phyloP scores from a whole-genome alignment of 2,888 invertebrate genomes.

The Ophion ellenae region DNA sequence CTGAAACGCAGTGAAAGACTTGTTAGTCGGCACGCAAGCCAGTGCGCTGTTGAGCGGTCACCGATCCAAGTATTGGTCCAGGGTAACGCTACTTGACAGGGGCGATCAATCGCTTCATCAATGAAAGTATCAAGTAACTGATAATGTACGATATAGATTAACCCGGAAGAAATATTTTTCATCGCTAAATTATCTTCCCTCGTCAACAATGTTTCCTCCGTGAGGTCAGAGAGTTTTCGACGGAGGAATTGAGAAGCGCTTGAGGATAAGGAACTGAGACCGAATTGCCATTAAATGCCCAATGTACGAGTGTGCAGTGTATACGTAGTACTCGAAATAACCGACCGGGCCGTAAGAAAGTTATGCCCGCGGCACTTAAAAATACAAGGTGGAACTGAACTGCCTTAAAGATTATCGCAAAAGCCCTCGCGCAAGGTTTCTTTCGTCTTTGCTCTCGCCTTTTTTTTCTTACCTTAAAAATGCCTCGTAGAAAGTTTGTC shows the following conservation, averaged over 20 bases:
- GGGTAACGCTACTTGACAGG: background rate
- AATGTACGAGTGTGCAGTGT: conserved; percentile 9
- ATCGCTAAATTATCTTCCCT: background rate
- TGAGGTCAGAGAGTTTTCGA: background rate
- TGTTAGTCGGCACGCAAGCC: background rate
- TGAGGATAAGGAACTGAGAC: background rate
- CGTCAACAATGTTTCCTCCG: background rate
- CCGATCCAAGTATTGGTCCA: background rate
- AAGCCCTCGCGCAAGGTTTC: conserved; percentile 59
- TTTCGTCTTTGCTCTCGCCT: conserved; percentile 29
- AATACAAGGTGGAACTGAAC: conserved; percentile 27
- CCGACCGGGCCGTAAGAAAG: conserved; percentile 59
- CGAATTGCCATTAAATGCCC: conserved; percentile 5
- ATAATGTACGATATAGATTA: background rate
- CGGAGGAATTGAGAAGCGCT: background rate
- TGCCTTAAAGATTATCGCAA: conserved; percentile 34
- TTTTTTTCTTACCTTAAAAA: conserved; percentile 45
- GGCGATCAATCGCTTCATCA: background rate
- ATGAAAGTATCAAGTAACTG: background rate
- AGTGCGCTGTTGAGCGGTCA: conserved; percentile 3
- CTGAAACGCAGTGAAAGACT: background rate
- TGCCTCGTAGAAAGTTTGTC: conserved; percentile 54
- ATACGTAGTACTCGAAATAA: conserved; percentile 57
- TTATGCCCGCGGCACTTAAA: conserved; percentile 56
- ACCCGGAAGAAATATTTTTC: background rate